Evolutionary conservation across 2,797 vertebrate genomes (phyloP).

Genomic region (Sarcophilus harrisii): DNA sequence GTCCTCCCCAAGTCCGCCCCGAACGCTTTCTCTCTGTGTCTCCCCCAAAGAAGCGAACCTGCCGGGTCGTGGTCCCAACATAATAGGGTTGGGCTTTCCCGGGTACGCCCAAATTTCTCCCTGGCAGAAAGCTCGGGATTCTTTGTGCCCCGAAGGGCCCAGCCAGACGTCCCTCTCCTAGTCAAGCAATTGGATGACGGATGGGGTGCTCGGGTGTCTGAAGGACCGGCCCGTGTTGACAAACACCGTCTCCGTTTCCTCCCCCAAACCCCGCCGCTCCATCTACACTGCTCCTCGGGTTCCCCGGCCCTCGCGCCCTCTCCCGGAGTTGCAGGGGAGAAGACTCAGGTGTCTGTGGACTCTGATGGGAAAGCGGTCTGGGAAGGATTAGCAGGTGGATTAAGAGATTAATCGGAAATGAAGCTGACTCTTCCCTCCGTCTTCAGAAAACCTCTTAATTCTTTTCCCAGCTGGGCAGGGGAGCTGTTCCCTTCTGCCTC

Average conservation of each 20-base stretch:
- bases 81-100: background rate
- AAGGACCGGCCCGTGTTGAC: background rate
- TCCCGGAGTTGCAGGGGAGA: slow-evolving; percentile 8
- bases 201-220: background rate
- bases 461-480: background rate
- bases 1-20: background rate
- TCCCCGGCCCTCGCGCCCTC: background rate
- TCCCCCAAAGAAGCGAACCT: background rate
- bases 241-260: background rate
- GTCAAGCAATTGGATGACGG: background rate
- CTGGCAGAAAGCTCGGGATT: background rate
- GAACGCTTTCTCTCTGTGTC: background rate
- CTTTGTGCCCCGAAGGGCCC: background rate
- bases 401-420: background rate
- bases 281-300: slow-evolving; percentile 16
- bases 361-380: background rate
- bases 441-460: background rate
- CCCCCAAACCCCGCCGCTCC: background rate
- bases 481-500: background rate
- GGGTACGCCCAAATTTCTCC: background rate
- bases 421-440: background rate
- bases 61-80: background rate
- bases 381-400: background rate
- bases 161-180: background rate
- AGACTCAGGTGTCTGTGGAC: background rate